Evolutionary conservation across 1,140 invertebrate genomes (phyloP).

Genomic region (Dendroctonus valens): DNA sequence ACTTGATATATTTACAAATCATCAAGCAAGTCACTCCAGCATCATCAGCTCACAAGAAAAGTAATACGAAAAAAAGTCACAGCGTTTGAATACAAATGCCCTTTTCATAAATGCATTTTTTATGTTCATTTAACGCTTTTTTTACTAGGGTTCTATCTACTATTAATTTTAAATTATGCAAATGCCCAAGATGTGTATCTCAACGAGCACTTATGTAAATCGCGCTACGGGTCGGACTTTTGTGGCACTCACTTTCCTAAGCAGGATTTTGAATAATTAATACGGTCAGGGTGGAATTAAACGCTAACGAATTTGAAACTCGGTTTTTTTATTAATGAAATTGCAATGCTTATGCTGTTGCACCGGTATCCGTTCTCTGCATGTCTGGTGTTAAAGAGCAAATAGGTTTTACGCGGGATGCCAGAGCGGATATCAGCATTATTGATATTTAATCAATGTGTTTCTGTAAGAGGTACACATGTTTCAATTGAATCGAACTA

Average conservation of each 20-base stretch:
- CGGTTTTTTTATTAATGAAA: conserved; percentile 3
- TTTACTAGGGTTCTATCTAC: background rate
- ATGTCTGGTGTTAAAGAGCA: no score
- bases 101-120: conserved; percentile 7
- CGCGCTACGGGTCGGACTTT: conserved; percentile 8
- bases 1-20: no score
- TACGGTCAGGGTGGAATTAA: background rate
- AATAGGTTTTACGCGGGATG: no score
- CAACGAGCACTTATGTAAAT: conserved; percentile 22
- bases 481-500: no score
- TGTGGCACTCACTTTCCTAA: conserved; percentile 5
- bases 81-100: background rate
- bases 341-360: background rate
- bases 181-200: conserved; percentile 8
- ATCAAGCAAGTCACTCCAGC: no score
- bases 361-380: no score
- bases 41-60: no score
- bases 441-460: no score
- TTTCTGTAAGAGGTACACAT: no score
- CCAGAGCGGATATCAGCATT: no score
- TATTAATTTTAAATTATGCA: conserved; percentile 20
- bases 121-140: conserved; percentile 11
- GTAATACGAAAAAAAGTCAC: no score
- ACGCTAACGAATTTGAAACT: conserved; percentile 1
- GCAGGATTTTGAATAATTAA: conserved; percentile 18